Base-by-base conservation (phyloP, 1,140 invertebrate genomes). In the Zaprionus taronus region DNA sequence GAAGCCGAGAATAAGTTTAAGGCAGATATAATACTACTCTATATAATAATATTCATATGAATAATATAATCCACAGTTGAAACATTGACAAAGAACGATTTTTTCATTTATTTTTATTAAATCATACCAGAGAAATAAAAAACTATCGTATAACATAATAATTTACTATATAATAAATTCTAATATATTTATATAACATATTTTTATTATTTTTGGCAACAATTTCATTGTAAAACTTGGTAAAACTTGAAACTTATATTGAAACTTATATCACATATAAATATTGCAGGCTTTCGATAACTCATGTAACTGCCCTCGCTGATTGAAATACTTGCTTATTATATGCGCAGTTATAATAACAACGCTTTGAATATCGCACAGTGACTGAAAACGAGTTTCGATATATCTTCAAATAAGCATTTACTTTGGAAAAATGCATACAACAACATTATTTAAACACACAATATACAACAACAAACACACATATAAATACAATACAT, bases 361-460 rank as follows among this genome's bases (percentile, higher is more conserved):
- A 77, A 80, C 64, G 70, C 65, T 80, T 78, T 67, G 69, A 77
- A 77, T 72, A 79, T 74, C 66, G 38, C 34, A 70, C 49, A 74
- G 38, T 36, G 72, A 24, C 51, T 58, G 67, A 64, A 78, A 81
- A 81, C 79, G 62, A 81, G 79, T 81, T 81, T 79, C 65, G 63
- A 72, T 69, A 72, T 69, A 70, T 80, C 64, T 73, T 80, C 75
- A 80, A 80, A 80, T 80, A 76, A 72, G 68, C 68, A 72, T 76
- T 60, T 60, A 77, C 69, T 77, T 75, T 68, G 51, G 57, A 70
- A 75, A 72, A 75, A 79, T 72, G 62, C 57, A 69, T n/a, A 69
- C 67, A 71, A 61, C 56, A 61, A 69, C 38, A 69, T 61, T 51
- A 53, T 69, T 72, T 72, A 61, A 76, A 66, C 55, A 71, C 72